These are phyloP conservation scores for Lycia hirtaria DNA, from an alignment of 2,888 invertebrate species.

Conservation along the genomic window DNA sequence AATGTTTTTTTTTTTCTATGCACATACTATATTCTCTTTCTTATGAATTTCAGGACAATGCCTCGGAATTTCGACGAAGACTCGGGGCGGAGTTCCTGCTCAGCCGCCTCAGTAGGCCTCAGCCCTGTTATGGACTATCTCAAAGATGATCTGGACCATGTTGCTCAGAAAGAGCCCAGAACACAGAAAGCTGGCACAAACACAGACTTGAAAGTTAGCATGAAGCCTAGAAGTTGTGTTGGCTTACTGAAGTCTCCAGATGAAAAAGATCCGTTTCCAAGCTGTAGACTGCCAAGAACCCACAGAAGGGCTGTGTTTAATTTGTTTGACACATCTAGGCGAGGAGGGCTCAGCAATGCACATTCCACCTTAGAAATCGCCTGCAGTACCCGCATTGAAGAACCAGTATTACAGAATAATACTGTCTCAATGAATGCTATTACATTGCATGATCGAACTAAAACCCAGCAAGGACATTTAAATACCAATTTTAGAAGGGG, in stretches of 20 bases:
- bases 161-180: conserved; percentile 52
- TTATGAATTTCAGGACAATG: conserved; percentile 51
- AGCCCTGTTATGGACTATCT: conserved; percentile 68
- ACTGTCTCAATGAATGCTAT: conserved; percentile 69
- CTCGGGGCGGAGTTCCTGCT: conserved; percentile 80
- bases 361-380: conserved; percentile 78
- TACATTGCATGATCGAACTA: conserved; percentile 50
- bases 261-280: conserved; percentile 79
- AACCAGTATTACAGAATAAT: conserved; percentile 58
- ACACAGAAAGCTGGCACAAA: conserved; percentile 76
- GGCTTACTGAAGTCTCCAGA: conserved; percentile 77
- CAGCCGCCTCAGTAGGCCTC: conserved; percentile 71
- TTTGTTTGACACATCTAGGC: conserved; percentile 67
- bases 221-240: conserved; percentile 68
- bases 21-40: conserved; percentile 8
- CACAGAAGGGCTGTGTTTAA: conserved; percentile 69
- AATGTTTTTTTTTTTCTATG: no score
- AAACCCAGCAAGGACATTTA: conserved; percentile 43
- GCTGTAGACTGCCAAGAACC: conserved; percentile 62
- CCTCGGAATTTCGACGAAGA: conserved; percentile 76
- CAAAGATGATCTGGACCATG: conserved; percentile 45
- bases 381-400: conserved; percentile 77
- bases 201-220: conserved; percentile 81
- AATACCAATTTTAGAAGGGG: conserved; percentile 75
- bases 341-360: conserved; percentile 75